Evolutionary conservation across 2,113 vertebrate species (phyloP).

Genomic region (Protobothrops flavoviridis): DNA sequence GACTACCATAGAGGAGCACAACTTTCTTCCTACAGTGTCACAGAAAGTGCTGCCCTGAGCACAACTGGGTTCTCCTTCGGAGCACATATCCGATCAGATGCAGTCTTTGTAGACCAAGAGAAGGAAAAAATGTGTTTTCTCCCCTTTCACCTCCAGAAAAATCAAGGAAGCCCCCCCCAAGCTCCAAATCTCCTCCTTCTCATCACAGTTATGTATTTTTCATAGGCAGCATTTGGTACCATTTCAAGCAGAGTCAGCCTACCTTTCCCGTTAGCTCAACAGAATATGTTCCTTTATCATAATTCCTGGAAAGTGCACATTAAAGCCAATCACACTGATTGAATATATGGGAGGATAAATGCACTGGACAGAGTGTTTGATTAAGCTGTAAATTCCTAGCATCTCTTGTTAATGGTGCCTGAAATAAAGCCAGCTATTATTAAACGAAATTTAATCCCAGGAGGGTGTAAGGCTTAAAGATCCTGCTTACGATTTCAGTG

Average conservation of each 20-base stretch:
- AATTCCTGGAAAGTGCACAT: neutral
- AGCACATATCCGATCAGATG: neutral
- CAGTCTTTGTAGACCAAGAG: neutral
- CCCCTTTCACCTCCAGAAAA: neutral
- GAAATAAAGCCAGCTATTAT: constrained; percentile 4
- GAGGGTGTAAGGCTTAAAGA: neutral
- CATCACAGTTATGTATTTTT: neutral
- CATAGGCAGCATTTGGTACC: neutral
- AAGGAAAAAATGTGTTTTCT: neutral
- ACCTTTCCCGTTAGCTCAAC: neutral
- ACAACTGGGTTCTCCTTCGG: neutral
- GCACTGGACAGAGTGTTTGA: neutral
- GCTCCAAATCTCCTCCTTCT: neutral
- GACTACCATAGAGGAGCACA: neutral
- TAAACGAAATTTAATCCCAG: neutral
- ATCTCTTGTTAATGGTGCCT: neutral
- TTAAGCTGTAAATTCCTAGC: neutral
- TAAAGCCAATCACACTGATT: neutral
- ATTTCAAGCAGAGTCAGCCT: neutral
- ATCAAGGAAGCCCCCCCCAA: neutral
- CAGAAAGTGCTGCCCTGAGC: neutral
- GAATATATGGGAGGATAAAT: neutral
- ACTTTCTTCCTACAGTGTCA: neutral
- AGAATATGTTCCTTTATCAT: neutral
- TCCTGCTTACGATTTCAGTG: neutral